Evolutionary conservation across 2,113 vertebrate species (phyloP).

Genomic region (Astatotilapia flaviijosephi): DNA sequence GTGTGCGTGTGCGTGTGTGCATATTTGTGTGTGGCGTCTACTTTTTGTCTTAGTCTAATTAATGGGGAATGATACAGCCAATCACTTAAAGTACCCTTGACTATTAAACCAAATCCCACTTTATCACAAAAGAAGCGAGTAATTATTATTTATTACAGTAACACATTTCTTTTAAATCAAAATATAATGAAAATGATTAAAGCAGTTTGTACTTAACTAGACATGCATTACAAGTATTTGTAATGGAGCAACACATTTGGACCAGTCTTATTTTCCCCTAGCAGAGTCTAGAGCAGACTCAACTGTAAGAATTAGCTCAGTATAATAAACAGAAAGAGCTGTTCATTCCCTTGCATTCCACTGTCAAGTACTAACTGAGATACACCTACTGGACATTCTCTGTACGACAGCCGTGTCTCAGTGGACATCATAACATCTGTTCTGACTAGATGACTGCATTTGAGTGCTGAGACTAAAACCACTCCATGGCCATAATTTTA

Average conservation of each 20-base stretch:
- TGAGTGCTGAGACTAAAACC: constrained; percentile 42
- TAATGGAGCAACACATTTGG: not conserved
- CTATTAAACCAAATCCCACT: not conserved
- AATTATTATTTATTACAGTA: not conserved
- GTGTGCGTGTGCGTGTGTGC: constrained; percentile 19
- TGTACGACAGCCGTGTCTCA: constrained; percentile 25
- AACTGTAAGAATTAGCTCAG: not conserved
- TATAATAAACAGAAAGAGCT: constrained; percentile 21
- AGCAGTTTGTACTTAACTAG: not conserved
- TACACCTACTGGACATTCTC: constrained; percentile 26
- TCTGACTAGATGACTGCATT: constrained; percentile 33
- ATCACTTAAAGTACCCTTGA: constrained; percentile 20
- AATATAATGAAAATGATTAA: not conserved
- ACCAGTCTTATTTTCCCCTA: not conserved
- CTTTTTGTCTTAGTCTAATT: constrained; percentile 72
- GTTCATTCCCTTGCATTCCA: constrained; percentile 67
- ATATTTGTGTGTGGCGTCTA: constrained; percentile 32
- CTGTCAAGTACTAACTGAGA: constrained; percentile 56
- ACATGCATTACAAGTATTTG: not conserved
- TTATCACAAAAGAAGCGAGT: not conserved
- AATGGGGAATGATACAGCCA: constrained; percentile 81
- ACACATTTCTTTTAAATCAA: not conserved
- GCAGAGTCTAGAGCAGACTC: not conserved
- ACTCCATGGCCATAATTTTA: constrained; percentile 47
- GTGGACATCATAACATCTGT: constrained; percentile 50